Evolutionary conservation across 1,140 invertebrate genomes (phyloP), one percentile per base, ranked within the genome.

Genomic region (Phymorhynchus buccinoides): DNA sequence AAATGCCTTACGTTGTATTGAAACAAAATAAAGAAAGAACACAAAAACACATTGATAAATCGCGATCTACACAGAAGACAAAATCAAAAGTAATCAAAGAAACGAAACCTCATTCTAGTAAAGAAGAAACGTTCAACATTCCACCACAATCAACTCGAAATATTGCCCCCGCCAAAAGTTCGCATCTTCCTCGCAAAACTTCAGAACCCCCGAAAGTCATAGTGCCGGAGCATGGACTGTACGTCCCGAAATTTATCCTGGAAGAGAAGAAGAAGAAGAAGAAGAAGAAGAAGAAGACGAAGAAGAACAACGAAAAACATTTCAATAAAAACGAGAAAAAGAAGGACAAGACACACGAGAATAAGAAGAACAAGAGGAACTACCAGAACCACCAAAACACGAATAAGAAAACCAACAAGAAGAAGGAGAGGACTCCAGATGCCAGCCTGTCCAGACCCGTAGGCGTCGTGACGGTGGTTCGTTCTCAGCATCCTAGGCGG

Each of bases 151-250:
- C 22, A 32, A 27, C 37, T 83, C 73, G 52, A 62, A 22, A 16
- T 77, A 3, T 32, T 56, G 9, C 32, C 73, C 27, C n/a, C n/a
- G n/a, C n/a, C n/a, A n/a, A n/a, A n/a, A n/a, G n/a, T n/a, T n/a
- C n/a, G n/a, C n/a, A n/a, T n/a, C n/a, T n/a, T n/a, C n/a, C n/a
- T n/a, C n/a, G n/a, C 32, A 77, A 78, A 18, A 39, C 27, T 3
- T 80, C 81, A 3, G 82, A 66, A 16, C 30, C 37, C 42, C 87
- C 87, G 3, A 84, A 80, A 27, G 86, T 88, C 0, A 84, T 85
- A 9, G 87, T 88, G n/a, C 87, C 87, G 3, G 52, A 62, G 30
- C 42, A 81, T 41, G 87, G 87, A 30, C 44, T 88, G 37, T 88
- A 84, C 71, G 81, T 81, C 4, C 87, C 87, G 7, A 6, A 56